phyloP scores from a whole-genome alignment of 2,797 vertebrate genomes.

The Alectoris magna region DNA sequence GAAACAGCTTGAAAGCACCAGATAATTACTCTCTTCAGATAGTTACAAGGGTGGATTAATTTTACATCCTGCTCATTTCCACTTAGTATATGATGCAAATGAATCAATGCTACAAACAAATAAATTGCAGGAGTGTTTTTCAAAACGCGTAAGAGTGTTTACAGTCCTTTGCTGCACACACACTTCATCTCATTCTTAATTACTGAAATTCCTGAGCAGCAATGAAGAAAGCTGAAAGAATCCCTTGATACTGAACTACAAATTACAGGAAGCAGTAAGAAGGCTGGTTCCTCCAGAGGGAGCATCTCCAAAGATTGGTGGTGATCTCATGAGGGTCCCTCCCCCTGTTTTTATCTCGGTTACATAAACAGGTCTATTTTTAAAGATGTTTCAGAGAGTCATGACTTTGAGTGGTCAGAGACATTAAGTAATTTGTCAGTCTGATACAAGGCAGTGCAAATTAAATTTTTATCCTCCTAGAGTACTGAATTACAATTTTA shows the following conservation, averaged over 20 bases:
- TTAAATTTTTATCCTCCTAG: neutral
- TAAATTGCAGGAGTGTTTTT: slow-evolving; percentile 6
- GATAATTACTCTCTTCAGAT: slow-evolving; percentile 48
- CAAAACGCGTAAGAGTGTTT: slow-evolving; percentile 27
- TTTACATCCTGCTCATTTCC: slow-evolving; percentile 49
- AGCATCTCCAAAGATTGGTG: neutral
- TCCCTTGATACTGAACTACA: neutral
- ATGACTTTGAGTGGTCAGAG: neutral
- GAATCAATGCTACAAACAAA: slow-evolving; percentile 8
- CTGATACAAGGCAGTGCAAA: neutral
- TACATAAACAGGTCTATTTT: neutral
- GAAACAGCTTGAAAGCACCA: slow-evolving; percentile 48
- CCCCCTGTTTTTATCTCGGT: neutral
- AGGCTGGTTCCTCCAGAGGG: neutral
- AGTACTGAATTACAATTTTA: neutral
- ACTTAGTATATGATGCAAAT: slow-evolving; percentile 16
- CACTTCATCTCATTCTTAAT: slow-evolving; percentile 19
- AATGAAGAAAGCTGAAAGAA: slow-evolving; percentile 11
- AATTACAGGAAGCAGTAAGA: neutral
- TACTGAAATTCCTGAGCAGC: neutral
- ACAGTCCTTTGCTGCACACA: neutral
- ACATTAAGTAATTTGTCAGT: neutral
- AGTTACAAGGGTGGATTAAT: slow-evolving; percentile 58
- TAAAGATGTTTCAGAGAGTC: neutral
- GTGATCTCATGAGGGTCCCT: neutral